Evolutionary conservation across 2,113 vertebrate species (phyloP).

Genomic region (Geococcyx californianus): DNA sequence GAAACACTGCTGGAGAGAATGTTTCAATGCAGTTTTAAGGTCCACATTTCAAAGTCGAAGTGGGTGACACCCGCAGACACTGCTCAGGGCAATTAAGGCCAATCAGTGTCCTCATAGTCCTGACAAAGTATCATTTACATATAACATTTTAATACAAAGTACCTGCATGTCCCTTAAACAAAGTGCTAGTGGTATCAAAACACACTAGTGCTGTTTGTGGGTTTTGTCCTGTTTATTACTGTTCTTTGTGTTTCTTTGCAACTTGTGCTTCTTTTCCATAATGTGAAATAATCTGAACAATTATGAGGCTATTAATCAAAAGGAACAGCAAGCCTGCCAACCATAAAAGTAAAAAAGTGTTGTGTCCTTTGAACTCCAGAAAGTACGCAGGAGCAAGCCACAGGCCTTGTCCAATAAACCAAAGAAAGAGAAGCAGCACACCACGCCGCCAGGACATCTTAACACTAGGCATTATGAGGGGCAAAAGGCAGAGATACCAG

Average conservation of each 20-base stretch:
- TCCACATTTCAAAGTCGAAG: not conserved
- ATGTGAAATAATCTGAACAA: constrained; percentile 86
- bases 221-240: not conserved
- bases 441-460: constrained; percentile 75
- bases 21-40: not conserved
- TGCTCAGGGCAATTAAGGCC: not conserved
- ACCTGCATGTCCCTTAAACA: rapidly evolving
- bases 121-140: not conserved
- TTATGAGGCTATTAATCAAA: constrained; percentile 84
- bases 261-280: constrained; percentile 68
- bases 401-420: constrained; percentile 89
- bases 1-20: not conserved
- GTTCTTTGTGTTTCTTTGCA: constrained; percentile 40
- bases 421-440: constrained; percentile 77
- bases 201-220: not conserved
- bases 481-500: constrained; percentile 95
- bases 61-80: not conserved
- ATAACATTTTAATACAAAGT: not conserved
- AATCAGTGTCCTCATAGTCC: rapidly evolving
- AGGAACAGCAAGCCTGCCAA: constrained; percentile 88
- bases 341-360: constrained; percentile 89
- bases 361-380: constrained; percentile 90
- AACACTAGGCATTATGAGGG: constrained; percentile 83
- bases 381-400: constrained; percentile 90
- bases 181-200: not conserved